These are phyloP conservation scores for Lycopodina hypogea DNA, from an alignment of 37 sponge, comb jelly and placozoan genomes.

Conservation along the genomic window DNA sequence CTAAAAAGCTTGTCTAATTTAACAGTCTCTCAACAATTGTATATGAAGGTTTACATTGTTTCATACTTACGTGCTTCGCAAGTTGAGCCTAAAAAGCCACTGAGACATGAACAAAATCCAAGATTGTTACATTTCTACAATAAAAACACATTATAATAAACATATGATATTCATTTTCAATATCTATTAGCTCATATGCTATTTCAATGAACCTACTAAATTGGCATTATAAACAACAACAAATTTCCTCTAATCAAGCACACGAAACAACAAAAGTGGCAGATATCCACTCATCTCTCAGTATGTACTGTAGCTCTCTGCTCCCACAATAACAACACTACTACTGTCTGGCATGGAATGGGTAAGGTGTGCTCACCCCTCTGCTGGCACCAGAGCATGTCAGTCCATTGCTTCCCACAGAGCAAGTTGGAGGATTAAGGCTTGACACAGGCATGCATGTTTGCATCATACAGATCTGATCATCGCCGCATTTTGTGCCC, in stretches of 20 bases:
- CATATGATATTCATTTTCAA: neutral
- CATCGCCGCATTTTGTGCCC: constrained; percentile 41
- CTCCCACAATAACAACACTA: neutral
- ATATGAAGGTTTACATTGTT: neutral
- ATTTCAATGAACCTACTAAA: no score
- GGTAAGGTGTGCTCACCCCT: constrained; percentile 56
- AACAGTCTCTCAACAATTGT: no score
- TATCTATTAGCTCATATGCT: no score
- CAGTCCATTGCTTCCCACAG: constrained; percentile 38
- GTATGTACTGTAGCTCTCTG: neutral
- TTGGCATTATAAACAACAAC: neutral
- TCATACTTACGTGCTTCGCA: constrained; percentile 16
- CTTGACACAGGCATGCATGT: constrained; percentile 4
- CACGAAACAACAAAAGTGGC: no score
- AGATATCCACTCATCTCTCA: neutral
- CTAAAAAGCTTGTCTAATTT: no score
- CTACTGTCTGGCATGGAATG: neutral
- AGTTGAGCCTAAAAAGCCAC: constrained; percentile 43
- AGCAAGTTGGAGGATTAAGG: constrained; percentile 6
- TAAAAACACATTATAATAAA: neutral
- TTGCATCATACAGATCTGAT: neutral
- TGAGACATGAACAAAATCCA: constrained; percentile 54
- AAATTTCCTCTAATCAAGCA: neutral
- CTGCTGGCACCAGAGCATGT: constrained; percentile 51
- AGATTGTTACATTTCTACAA: constrained; percentile 51